Conservation (phyloP, 2,888 invertebrate genomes). For the Oligia latruncula region DNA sequence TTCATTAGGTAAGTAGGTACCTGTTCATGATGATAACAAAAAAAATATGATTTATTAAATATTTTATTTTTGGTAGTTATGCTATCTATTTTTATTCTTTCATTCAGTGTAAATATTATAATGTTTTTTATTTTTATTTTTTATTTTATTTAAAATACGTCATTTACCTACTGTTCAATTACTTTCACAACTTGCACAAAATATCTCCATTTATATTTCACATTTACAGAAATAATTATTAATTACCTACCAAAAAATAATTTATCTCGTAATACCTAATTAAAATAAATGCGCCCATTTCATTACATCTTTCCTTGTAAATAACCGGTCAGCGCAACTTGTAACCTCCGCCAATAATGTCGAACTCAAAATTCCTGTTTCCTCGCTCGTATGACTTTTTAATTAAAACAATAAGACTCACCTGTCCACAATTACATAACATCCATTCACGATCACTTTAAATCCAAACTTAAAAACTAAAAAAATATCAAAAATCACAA, state of each 20-base stretch:
- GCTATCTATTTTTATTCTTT: no score
- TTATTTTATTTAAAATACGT: no score
- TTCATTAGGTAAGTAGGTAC: neutral
- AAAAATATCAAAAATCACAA: constrained; percentile 16
- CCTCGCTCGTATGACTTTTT: constrained; percentile 46
- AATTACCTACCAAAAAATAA: neutral
- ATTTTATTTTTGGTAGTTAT: neutral
- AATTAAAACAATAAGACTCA: constrained; percentile 60
- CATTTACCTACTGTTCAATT: neutral
- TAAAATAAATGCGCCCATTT: constrained; percentile 17
- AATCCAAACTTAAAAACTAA: constrained; percentile 34
- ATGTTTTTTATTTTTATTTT: neutral
- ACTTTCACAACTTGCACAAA: neutral
- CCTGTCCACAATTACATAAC: constrained; percentile 64
- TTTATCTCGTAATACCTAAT: neutral
- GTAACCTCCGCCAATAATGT: constrained; percentile 44
- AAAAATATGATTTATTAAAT: neutral
- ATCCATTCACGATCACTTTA: constrained; percentile 62
- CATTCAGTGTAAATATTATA: neutral
- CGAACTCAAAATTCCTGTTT: constrained; percentile 54
- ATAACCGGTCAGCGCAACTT: constrained; percentile 49
- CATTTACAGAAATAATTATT: neutral
- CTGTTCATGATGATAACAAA: neutral
- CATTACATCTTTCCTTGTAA: constrained; percentile 30
- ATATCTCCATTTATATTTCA: neutral